Evolutionary conservation across 2,888 invertebrate genomes (phyloP).

Genomic region (Anaspis maculata): DNA sequence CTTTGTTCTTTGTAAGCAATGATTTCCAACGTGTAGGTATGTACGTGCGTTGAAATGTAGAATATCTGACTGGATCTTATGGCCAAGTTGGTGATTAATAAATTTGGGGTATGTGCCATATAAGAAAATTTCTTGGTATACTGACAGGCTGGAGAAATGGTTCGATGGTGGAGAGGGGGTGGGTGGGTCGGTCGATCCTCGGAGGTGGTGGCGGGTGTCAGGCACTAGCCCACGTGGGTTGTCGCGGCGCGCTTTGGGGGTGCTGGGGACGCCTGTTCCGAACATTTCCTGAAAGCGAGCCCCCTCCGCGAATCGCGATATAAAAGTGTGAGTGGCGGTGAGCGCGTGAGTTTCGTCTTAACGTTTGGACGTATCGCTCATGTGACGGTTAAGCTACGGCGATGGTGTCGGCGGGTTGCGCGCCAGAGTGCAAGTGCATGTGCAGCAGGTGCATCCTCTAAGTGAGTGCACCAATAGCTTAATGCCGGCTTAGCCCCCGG

Average conservation of each 20-base stretch:
- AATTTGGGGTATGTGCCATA: too few species aligned
- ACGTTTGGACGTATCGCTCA: constrained; percentile 18
- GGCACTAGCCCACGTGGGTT: neutral
- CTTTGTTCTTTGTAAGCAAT: too few species aligned
- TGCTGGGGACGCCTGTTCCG: constrained; percentile 2
- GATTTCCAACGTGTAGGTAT: too few species aligned
- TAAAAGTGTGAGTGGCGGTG: constrained; percentile 30
- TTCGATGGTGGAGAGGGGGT: too few species aligned
- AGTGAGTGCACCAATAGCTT: constrained; percentile 22
- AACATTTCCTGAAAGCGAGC: constrained; percentile 18
- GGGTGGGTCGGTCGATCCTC: too few species aligned
- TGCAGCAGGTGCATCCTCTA: constrained; percentile 22
- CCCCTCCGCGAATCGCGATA: constrained; percentile 28
- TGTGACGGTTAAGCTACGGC: constrained; percentile 5
- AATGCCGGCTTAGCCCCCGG: constrained; percentile 34
- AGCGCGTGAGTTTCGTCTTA: constrained; percentile 29
- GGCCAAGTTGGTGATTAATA: too few species aligned
- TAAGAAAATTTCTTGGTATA: too few species aligned
- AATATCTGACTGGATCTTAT: too few species aligned
- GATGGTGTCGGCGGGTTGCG: constrained; percentile 21
- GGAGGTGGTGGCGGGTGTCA: neutral
- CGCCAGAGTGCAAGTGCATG: constrained; percentile 24
- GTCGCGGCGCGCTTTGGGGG: constrained; percentile 7
- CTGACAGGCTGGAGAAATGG: too few species aligned
- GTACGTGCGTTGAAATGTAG: too few species aligned